Evolutionary conservation across 2,888 invertebrate species (phyloP), one percentile per base, ranked within the genome.

Genomic region (Seira musarum): DNA sequence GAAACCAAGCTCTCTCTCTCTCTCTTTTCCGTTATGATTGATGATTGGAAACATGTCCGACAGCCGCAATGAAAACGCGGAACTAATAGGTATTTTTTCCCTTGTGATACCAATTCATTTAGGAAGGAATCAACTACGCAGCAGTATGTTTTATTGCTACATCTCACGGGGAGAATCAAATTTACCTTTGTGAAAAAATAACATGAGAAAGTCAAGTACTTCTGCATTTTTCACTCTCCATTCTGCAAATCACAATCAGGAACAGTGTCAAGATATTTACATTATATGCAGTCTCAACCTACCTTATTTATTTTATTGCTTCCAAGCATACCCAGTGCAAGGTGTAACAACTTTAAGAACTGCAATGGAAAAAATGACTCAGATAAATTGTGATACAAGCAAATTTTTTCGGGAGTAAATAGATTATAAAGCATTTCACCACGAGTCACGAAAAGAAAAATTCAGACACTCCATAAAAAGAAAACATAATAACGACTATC

Each of bases 381-480:
- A 17, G 65, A 65, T 30, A 65, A 65, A 30, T 13, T 2, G 30
- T 65, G 30, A 75, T 68, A 68, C 63, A n/a, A 66, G 22, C 35
- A 24, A 75, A 5, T 10, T 57, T 57, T 75, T 75, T 68, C 61
- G 35, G 66, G n/a, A n/a, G 75, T 63, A 75, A 75, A 75, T 57
- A 75, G 75, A 75, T 75, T 75, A 57, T 57, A 75, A 67, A 75
- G 75, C n/a, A 46, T 75, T 75, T 75, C 67, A 68, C 22, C 68
- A 68, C 75, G 61, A 63, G 75, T 75, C 75, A 75, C 75, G 75
- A 46, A 68, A 67, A 19, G 17, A 57, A 35, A 60, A 66, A 61
- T 61, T 40, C 61, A 68, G 75, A 68, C 68, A 61, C 61, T 25
- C 67, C 24, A 75, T 24, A 67, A 68, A 68, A 63, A 67, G 63